Evolutionary conservation across 2,797 vertebrate genomes (phyloP), one percentile per base, ranked within the genome.

Genomic region (Sebastolobus altivelis): DNA sequence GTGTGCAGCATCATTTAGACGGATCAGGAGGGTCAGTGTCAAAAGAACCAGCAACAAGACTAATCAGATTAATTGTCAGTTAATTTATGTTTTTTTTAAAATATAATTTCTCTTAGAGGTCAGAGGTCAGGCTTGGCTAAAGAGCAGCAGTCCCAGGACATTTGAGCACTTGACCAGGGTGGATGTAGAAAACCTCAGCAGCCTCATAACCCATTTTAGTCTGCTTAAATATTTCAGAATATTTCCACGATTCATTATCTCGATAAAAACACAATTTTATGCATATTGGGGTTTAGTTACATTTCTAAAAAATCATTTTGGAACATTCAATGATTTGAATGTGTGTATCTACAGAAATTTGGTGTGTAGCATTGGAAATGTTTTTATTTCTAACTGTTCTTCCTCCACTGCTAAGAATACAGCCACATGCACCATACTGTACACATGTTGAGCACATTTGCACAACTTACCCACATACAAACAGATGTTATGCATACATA

Each of bases 401-500:
- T 37, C 22, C 35, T 35, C 52, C 31, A 59, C 8, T 65, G 65
- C 40, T 20, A 25, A 43, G 56, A 65, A 31, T 27, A 55, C 43
- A 75, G 40, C 33, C 54, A 29, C 55, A 78, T 8, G 14, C 66
- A 76, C 35, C 52, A 20, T 31, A 77, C 82, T 0, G 43, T 46
- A 46, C 43, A 80, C 55, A 61, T 78, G 67, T 62, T 65, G 60
- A 38, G 54, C 76, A 79, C 56, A 73, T 80, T 75, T 59, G 20
- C 20, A 38, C 43, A 71, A 20, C 1, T 1, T 38, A 38, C 22
- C 38, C 27, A 27, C 35, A 71, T 7, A 37, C 66, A 85, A 46
- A 73, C 65, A 83, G 65, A 85, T 75, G 59, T 71, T 66, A 75
- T 68, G 56, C 40, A 72, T 18, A 66, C 33, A 22, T 10, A 58